These are phyloP conservation scores for Cassiopea andromeda DNA, from an alignment of 30 jellyfish, hydroid and myxozoan genomes.

Conservation along the genomic window DNA sequence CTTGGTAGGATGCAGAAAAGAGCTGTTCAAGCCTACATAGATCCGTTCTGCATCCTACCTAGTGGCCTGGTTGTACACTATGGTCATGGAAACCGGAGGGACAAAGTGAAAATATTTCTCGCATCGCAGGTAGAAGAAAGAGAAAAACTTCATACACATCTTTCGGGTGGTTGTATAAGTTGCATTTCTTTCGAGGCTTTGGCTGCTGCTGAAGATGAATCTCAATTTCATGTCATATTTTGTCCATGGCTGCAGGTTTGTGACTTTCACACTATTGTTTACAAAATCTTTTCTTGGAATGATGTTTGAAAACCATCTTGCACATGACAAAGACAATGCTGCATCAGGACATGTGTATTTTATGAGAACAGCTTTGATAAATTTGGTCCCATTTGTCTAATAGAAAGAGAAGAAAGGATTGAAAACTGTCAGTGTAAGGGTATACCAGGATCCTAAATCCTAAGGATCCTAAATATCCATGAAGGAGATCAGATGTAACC, in stretches of 20 bases:
- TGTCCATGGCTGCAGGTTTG: slow-evolving; percentile 51
- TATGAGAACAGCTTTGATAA: not conserved
- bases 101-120: too few relatives aligned
- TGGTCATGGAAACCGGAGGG: too few relatives aligned
- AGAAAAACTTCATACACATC: not conserved
- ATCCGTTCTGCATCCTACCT: too few relatives aligned
- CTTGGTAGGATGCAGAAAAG: too few relatives aligned
- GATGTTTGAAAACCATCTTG: not conserved
- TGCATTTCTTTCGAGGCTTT: not conserved
- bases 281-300: not conserved
- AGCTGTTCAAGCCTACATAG: too few relatives aligned
- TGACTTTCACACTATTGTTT: not conserved
- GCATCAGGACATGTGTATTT: not conserved
- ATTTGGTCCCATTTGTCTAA: not conserved
- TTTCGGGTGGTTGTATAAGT: slow-evolving; percentile 9
- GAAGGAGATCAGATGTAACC: too few relatives aligned
- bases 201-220: slow-evolving; percentile 34
- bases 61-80: too few relatives aligned
- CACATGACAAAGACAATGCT: slow-evolving; percentile 4
- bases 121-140: too few relatives aligned
- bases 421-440: not conserved
- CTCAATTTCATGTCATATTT: slow-evolving; percentile 2
- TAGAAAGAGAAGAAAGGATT: not conserved
- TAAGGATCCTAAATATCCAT: too few relatives aligned
- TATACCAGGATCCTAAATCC: not conserved